These are phyloP conservation scores for human (Homo sapiens) DNA, from an alignment of 2,113 vertebrate genomes.

Conservation along the genomic window DNA sequence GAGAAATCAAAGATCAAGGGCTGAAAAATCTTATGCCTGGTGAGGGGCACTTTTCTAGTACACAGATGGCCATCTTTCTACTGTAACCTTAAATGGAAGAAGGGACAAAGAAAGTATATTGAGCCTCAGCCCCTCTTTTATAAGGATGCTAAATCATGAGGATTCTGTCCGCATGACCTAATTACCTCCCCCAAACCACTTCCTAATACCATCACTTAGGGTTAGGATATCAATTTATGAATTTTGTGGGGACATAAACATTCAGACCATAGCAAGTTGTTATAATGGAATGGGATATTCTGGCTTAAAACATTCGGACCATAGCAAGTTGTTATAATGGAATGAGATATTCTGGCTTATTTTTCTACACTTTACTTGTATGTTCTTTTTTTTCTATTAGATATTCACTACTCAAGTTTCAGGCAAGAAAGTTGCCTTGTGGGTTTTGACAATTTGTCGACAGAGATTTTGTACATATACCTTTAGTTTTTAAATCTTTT, in stretches of 20 bases:
- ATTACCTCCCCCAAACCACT: neutral
- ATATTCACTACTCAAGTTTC: conserved; percentile 2
- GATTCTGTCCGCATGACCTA: neutral
- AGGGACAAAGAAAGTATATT: neutral
- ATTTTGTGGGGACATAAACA: neutral
- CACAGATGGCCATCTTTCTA: neutral
- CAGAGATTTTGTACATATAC: neutral
- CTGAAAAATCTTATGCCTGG: neutral
- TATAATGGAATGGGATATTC: neutral
- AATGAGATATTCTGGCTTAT: neutral
- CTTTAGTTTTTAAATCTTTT: neutral
- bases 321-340: neutral
- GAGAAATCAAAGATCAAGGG: neutral
- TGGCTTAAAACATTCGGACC: neutral
- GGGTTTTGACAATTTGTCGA: neutral
- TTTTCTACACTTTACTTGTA: neutral
- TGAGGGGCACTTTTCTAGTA: neutral
- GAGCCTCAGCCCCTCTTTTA: neutral
- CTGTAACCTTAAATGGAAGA: neutral
- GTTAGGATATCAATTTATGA: neutral
- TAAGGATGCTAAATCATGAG: neutral
- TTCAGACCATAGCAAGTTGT: neutral
- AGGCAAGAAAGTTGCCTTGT: neutral
- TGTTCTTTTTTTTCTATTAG: neutral
- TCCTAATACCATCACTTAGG: neutral